Evolutionary conservation across 2,113 vertebrate species (phyloP).

Genomic region (Tupaia tana): DNA sequence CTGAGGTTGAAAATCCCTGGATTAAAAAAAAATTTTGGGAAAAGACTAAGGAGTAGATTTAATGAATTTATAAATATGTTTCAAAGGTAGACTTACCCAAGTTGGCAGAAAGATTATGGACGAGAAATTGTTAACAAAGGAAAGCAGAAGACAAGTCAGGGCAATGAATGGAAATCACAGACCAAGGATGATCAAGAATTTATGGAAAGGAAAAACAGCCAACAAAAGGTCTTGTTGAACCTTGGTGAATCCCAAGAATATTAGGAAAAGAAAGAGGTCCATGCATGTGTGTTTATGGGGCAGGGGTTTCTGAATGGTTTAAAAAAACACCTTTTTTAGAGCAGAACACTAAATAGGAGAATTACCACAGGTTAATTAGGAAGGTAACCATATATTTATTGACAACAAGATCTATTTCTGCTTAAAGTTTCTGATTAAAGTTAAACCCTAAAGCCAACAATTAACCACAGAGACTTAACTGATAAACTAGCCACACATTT

Average conservation of each 20-base stretch:
- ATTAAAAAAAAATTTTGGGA: neutral
- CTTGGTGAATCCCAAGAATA: neutral
- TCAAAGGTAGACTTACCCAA: neutral
- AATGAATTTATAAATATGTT: slow-evolving; percentile 18
- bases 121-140: neutral
- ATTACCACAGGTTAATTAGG: neutral
- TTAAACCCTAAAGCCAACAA: neutral
- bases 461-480: neutral
- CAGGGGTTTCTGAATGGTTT: neutral
- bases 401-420: neutral
- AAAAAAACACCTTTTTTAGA: slow-evolving; percentile 21
- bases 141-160: neutral
- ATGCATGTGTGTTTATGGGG: neutral
- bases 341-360: neutral
- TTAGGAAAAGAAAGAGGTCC: neutral
- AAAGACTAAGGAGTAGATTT: slow-evolving; percentile 18
- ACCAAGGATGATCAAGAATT: neutral
- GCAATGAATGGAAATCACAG: neutral
- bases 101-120: neutral
- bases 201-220: neutral
- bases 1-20: neutral
- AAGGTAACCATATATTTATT: neutral
- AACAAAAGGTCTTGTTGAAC: neutral
- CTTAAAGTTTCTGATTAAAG: slow-evolving; percentile 15
- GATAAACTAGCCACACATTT: neutral